Evolutionary conservation across 2,888 invertebrate species (phyloP), one percentile per base, ranked within the genome.

Genomic region (Cancer borealis): DNA sequence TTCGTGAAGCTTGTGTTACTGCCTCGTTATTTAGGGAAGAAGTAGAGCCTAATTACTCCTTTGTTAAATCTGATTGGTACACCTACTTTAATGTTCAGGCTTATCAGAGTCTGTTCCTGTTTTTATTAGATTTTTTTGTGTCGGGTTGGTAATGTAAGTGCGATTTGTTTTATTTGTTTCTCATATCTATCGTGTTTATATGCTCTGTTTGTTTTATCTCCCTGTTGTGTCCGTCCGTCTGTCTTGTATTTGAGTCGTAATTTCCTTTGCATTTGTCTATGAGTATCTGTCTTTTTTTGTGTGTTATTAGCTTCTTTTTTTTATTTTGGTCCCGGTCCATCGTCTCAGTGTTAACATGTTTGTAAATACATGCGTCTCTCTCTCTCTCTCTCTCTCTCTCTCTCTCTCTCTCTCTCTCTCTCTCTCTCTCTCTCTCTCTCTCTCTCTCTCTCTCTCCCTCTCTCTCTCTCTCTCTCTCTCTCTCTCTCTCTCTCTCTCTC

Each of bases 371-470:
- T 10, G 1, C 66, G 39, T 39, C 39, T 39, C 39, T 39, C 39
- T 39, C 39, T 39, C 39, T 39, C 39, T 39, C 39, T 39, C 54
- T 54, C 54, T 54, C 54, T 54, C 54, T 54, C 12, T 54, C 54
- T 54, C 54, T 54, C 54, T 54, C 54, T 54, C 54, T 54, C 54
- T 54, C 54, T 21, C 66, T 66, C n/a, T 66, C 66, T 66, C 66
- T 66, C 66, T n/a, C 21, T 66, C 66, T 66, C 66, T 66, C 66
- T 66, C 66, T 66, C 66, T 66, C 66, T 66, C 66, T 66, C 66
- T 66, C 66, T 66, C 66, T 66, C 66, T 66, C 66, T 66, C 66
- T 66, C 66, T 66, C 66, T 66, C 60, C 17, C 60, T 60, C 60
- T 60, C 60, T 60, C 60, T 60, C 60, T 60, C 60, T 60, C 60